phyloP scores from a whole-genome alignment of 2,888 invertebrate species.

The Allygus modestus region DNA sequence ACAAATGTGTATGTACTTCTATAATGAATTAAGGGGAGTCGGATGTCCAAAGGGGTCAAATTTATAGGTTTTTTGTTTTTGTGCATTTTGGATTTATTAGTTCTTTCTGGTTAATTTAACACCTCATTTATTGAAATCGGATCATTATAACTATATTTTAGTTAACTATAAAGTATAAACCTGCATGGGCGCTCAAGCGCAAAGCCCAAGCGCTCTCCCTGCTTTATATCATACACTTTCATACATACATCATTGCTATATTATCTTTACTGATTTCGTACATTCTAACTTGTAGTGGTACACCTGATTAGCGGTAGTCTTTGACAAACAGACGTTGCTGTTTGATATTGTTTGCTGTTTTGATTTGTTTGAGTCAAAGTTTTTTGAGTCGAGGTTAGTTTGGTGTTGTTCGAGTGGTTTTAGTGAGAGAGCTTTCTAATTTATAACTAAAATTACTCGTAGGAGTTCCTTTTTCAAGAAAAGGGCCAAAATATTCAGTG shows the following conservation, averaged over 20 bases:
- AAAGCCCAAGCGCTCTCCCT: background rate
- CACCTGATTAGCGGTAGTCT: background rate
- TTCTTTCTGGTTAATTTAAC: slow-evolving; percentile 38
- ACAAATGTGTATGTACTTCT: no score
- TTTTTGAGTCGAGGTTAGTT: background rate
- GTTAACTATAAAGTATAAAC: background rate
- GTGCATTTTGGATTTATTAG: background rate
- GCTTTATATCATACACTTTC: background rate
- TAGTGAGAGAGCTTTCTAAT: background rate
- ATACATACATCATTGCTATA: background rate
- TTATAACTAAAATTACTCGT: background rate
- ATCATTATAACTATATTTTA: slow-evolving; percentile 38
- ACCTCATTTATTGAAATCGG: no score
- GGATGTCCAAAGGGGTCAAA: slow-evolving; percentile 28
- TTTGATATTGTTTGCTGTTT: slow-evolving; percentile 16
- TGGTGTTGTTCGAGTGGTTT: background rate
- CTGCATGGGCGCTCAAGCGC: background rate
- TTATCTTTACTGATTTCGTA: background rate
- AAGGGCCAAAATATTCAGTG: background rate
- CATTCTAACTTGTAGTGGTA: background rate
- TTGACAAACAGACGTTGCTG: background rate
- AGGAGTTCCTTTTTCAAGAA: slow-evolving; percentile 12
- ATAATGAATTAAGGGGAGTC: slow-evolving; percentile 46
- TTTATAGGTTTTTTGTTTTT: slow-evolving; percentile 12
- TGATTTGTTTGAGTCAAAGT: no score